A percentile compares a stretch with the other conserved stretches of the same genome.
phyloP scores from a whole-genome alignment of 2,888 invertebrate genomes.

The Drosophila mettleri region DNA sequence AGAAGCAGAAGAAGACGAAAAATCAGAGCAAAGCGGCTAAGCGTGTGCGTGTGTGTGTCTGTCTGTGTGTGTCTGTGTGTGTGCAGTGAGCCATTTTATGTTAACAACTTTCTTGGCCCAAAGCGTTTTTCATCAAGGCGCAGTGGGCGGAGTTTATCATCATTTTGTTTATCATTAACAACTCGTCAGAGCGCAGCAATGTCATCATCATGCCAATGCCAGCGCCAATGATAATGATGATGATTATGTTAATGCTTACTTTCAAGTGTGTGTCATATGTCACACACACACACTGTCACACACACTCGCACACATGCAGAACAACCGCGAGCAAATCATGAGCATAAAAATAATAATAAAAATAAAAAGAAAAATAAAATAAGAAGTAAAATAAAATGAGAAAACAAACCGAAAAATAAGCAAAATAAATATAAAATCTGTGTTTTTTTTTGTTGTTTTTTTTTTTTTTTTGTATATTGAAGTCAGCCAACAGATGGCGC shows the following conservation, averaged over 20 bases:
- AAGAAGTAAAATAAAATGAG: constrained; percentile 13
- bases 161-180: constrained; percentile 76
- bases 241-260: constrained; percentile 35
- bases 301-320: constrained; percentile 41
- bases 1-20: constrained; percentile 18
- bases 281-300: constrained; percentile 25
- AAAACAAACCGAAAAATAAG: constrained; percentile 27
- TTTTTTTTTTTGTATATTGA: constrained; percentile 37
- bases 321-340: constrained; percentile 37
- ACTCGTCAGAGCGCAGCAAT: constrained; percentile 63
- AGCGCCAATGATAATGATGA: constrained; percentile 27
- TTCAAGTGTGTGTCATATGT: constrained; percentile 72
- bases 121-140: constrained; percentile 63
- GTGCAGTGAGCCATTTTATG: constrained; percentile 76
- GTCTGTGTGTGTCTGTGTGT: constrained; percentile 26
- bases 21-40: constrained; percentile 50
- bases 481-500: constrained; percentile 52
- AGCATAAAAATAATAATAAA: constrained; percentile 34
- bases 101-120: constrained; percentile 78
- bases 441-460: constrained; percentile 18
- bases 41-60: constrained; percentile 32
- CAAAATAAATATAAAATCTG: constrained; percentile 45
- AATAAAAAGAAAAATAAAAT: constrained; percentile 19
- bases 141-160: constrained; percentile 51
- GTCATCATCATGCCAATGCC: constrained; percentile 29